A percentile compares a stretch with the other conserved stretches of the same genome.
phyloP scores from a whole-genome alignment of 2,797 vertebrate genomes.

The Pseudopleuronectes americanus region DNA sequence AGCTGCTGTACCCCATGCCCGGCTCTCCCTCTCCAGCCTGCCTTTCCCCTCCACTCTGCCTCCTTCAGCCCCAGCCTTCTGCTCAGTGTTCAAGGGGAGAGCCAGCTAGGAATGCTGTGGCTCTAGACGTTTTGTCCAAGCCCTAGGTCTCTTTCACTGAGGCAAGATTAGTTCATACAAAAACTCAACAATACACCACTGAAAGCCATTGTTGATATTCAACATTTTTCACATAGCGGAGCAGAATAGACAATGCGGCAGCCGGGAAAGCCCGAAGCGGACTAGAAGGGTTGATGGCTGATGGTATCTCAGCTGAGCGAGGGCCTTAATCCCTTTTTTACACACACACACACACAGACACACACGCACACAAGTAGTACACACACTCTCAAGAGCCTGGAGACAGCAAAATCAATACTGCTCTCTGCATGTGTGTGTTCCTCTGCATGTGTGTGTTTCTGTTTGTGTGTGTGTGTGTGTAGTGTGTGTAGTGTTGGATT shows the following conservation, averaged over 20 bases:
- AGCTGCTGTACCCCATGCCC: conserved; percentile 73
- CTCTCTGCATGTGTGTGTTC: conserved; percentile 38
- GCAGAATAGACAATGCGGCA: conserved; percentile 99
- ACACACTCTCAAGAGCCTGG: conserved; percentile 85
- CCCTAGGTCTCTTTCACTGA: conserved; percentile 94
- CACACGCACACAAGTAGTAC: conserved; percentile 27
- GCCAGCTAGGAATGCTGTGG: conserved; percentile 93
- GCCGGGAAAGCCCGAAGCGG: conserved; percentile 97
- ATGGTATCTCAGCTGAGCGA: conserved; percentile 95
- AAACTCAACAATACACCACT: conserved; percentile 99
- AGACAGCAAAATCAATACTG: conserved; percentile 90
- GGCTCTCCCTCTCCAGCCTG: conserved; percentile 35
- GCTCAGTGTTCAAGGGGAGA: conserved; percentile 88
- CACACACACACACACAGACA: conserved; percentile 47
- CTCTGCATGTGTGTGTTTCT: conserved; percentile 20
- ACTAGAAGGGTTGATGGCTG: conserved; percentile 94
- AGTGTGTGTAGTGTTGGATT: conserved; percentile 15
- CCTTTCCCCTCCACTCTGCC: conserved; percentile 65
- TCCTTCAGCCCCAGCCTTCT: conserved; percentile 88
- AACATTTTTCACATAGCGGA: conserved; percentile 99
- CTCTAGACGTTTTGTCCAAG: conserved; percentile 99
- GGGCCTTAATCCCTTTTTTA: conserved; percentile 94
- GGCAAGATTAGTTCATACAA: conserved; percentile 99
- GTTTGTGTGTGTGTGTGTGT: conserved; percentile 20
- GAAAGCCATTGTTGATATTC: conserved; percentile 99